phyloP scores from a whole-genome alignment of 2,888 invertebrate species.

The Digitonthophagus gazella region DNA sequence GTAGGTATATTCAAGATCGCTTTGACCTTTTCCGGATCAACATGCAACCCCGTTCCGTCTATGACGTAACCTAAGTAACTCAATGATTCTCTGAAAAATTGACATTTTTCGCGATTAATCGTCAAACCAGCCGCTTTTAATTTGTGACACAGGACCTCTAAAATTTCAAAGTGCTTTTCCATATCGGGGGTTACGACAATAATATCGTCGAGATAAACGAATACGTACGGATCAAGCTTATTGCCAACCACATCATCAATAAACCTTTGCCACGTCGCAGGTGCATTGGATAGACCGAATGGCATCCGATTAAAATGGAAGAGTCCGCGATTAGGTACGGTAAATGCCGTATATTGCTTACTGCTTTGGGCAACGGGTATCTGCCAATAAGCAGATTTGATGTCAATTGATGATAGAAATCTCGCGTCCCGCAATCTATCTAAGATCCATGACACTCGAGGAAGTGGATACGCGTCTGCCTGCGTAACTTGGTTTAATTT shows the following conservation, averaged over 20 bases:
- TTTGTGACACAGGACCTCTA: conserved; percentile 25
- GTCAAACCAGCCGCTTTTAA: conserved; percentile 30
- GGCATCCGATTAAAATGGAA: conserved; percentile 40
- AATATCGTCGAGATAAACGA: conserved; percentile 28
- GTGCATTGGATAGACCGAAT: conserved; percentile 37
- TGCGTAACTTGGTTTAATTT: conserved; percentile 35
- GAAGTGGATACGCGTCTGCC: conserved; percentile 36
- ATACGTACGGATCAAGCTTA: conserved; percentile 30
- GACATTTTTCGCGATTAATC: conserved; percentile 35
- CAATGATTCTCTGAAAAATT: conserved; percentile 34
- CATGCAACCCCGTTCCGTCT: conserved; percentile 29
- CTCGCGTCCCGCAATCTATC: conserved; percentile 31
- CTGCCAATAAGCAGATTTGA: conserved; percentile 35
- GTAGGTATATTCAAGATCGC: conserved; percentile 31
- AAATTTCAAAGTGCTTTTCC: conserved; percentile 24
- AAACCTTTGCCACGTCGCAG: conserved; percentile 38
- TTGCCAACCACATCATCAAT: conserved; percentile 36
- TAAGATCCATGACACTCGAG: conserved; percentile 34
- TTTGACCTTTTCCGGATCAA: conserved; percentile 26
- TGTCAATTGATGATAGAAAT: conserved; percentile 33
- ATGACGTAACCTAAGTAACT: conserved; percentile 40
- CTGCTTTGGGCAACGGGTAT: conserved; percentile 29
- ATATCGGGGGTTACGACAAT: conserved; percentile 18
- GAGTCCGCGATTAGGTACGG: conserved; percentile 36
- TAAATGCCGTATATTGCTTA: conserved; percentile 39